These are phyloP conservation scores for Drosophila elegans DNA, from an alignment of 1,140 invertebrate species.

Conservation along the genomic window DNA sequence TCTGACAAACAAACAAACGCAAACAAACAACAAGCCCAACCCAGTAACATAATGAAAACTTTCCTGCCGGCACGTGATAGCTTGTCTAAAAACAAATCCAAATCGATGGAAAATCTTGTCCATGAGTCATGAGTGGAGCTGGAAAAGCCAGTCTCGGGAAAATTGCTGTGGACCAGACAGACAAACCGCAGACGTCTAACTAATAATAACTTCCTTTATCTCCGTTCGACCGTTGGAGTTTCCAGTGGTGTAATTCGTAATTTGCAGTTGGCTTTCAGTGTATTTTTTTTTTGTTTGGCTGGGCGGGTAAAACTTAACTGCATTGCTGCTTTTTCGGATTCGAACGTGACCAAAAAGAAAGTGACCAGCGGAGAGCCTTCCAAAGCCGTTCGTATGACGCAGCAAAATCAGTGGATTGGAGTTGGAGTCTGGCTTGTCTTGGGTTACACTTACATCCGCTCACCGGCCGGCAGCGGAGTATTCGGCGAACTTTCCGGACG, in stretches of 20 bases:
- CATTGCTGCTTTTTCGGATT: slow-evolving; percentile 22
- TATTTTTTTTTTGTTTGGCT: not conserved
- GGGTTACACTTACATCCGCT: slow-evolving; percentile 60
- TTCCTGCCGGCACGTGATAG: slow-evolving; percentile 52
- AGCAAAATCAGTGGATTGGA: slow-evolving; percentile 15
- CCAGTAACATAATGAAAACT: slow-evolving; percentile 54
- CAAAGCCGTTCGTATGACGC: slow-evolving; percentile 29
- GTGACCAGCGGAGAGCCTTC: slow-evolving; percentile 39
- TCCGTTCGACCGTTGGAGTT: slow-evolving; percentile 6
- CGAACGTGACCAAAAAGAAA: slow-evolving; percentile 56
- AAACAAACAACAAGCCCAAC: slow-evolving; percentile 10
- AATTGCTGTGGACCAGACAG: slow-evolving; percentile 44
- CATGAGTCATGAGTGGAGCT: slow-evolving; percentile 25
- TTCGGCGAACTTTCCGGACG: slow-evolving; percentile 31
- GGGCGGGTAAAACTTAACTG: slow-evolving; percentile 28
- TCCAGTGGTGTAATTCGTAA: slow-evolving; percentile 43
- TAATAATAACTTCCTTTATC: slow-evolving; percentile 61
- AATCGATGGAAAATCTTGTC: slow-evolving; percentile 27
- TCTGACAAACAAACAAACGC: slow-evolving; percentile 2
- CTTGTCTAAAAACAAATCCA: slow-evolving; percentile 16
- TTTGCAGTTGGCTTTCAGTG: slow-evolving; percentile 22
- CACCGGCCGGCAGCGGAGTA: slow-evolving; percentile 39
- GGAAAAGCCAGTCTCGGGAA: slow-evolving; percentile 41
- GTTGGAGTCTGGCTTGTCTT: slow-evolving; percentile 10
- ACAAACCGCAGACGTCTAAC: slow-evolving; percentile 66